Evolutionary conservation across 2,113 vertebrate species (phyloP).

Genomic region (Ctenodactylus gundi): DNA sequence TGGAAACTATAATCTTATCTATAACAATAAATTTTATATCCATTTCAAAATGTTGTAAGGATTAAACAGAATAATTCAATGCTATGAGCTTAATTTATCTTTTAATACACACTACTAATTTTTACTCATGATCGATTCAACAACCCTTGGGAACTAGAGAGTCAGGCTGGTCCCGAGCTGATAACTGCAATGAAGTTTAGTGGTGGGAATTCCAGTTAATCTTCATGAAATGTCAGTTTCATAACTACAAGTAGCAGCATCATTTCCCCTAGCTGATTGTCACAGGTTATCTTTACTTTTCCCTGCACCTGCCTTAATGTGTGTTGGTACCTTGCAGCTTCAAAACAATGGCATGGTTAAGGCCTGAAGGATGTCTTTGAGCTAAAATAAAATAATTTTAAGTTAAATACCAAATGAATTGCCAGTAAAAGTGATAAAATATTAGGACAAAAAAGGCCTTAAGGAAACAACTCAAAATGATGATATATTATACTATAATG

Average conservation of each 20-base stretch:
- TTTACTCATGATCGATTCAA: not conserved
- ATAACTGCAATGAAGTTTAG: not conserved
- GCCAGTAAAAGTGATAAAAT: slow-evolving; percentile 9
- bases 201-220: not conserved
- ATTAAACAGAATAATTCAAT: not conserved
- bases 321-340: not conserved
- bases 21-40: not conserved
- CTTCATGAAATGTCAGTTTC: not conserved
- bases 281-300: not conserved
- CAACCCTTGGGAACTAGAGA: not conserved
- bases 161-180: not conserved
- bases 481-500: not conserved
- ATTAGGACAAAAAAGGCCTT: not conserved
- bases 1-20: not conserved
- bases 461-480: not conserved
- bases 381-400: not conserved
- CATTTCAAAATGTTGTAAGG: not conserved
- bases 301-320: not conserved
- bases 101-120: slow-evolving; percentile 14
- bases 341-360: not conserved
- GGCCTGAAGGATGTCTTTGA: not conserved
- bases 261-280: not conserved
- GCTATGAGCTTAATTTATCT: not conserved
- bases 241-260: not conserved
- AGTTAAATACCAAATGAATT: not conserved